Conservation (phyloP, 2,888 invertebrate genomes). For the Netelia fuscicornis region DNA sequence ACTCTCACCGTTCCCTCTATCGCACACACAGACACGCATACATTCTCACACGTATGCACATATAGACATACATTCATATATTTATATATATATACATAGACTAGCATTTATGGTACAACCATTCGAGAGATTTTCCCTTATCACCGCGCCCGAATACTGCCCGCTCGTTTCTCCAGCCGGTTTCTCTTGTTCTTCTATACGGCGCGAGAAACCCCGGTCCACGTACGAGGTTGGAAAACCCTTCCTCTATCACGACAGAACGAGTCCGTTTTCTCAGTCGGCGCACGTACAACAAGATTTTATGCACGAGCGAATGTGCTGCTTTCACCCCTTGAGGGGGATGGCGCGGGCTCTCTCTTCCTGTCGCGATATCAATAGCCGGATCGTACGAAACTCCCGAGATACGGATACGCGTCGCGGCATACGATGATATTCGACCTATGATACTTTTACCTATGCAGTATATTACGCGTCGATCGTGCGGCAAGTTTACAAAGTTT, state of each 20-base stretch:
- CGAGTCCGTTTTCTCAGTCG: slow-evolving; percentile 47
- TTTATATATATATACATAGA: slow-evolving; percentile 1
- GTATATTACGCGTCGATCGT: slow-evolving; percentile 40
- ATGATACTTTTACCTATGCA: slow-evolving; percentile 53
- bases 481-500: slow-evolving; percentile 61
- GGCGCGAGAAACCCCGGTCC: neutral
- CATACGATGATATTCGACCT: slow-evolving; percentile 45
- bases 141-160: slow-evolving; percentile 9
- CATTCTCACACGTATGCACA: neutral
- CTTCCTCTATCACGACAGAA: slow-evolving; percentile 16
- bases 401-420: slow-evolving; percentile 9
- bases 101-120: neutral
- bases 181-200: neutral
- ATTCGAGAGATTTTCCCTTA: slow-evolving; percentile 36
- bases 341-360: neutral
- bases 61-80: neutral
- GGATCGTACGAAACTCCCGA: slow-evolving; percentile 48
- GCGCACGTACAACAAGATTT: slow-evolving; percentile 59
- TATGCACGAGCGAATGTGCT: slow-evolving; percentile 62
- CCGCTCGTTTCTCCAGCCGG: slow-evolving; percentile 19
- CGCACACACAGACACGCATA: slow-evolving; percentile 19
- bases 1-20: slow-evolving; percentile 62
- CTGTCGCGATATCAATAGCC: slow-evolving; percentile 61
- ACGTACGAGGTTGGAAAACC: slow-evolving; percentile 28
- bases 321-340: slow-evolving; percentile 9